Conservation (phyloP, 2,888 invertebrate genomes). For the Scelioninae gen. 1 region DNA sequence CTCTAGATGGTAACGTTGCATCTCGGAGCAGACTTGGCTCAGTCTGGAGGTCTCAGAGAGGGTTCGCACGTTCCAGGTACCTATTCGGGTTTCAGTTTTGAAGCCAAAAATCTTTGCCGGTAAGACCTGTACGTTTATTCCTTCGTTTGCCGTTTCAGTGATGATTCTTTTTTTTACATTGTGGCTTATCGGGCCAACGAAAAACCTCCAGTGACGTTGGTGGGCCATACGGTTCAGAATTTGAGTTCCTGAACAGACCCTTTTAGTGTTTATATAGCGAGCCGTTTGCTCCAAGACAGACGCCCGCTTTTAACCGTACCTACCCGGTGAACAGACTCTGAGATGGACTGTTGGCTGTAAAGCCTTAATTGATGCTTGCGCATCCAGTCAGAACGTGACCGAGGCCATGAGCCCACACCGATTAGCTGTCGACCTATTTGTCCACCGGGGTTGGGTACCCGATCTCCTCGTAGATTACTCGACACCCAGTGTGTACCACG, state of each 20-base stretch:
- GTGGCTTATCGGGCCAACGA: conserved; percentile 12
- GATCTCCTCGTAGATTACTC: too few relatives aligned
- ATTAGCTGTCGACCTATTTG: conserved; percentile 14
- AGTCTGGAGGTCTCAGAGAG: too few relatives aligned
- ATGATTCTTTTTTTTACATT: conserved; percentile 17
- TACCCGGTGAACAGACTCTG: conserved; percentile 16
- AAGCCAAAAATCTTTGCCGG: conserved; percentile 16
- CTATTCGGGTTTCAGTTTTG: conserved; percentile 10
- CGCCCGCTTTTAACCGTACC: conserved; percentile 20
- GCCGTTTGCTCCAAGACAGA: conserved; percentile 30
- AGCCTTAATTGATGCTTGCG: neutral
- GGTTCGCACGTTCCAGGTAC: too few relatives aligned
- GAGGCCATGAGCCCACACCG: conserved; percentile 21
- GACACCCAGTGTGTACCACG: conserved; percentile 19
- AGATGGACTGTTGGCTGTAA: conserved; percentile 10
- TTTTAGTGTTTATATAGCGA: conserved; percentile 15
- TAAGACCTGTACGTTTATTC: conserved; percentile 13
- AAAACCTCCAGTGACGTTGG: too few relatives aligned
- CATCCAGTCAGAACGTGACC: conserved; percentile 13
- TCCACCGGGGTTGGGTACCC: conserved; percentile 24
- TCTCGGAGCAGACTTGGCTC: conserved; percentile 9
- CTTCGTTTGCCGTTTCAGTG: conserved; percentile 25
- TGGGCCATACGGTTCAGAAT: conserved; percentile 18
- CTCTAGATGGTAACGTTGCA: conserved; percentile 15
- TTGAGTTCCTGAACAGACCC: conserved; percentile 10